Conservation (phyloP, 2,888 invertebrate genomes). For the Idaea aversata region DNA sequence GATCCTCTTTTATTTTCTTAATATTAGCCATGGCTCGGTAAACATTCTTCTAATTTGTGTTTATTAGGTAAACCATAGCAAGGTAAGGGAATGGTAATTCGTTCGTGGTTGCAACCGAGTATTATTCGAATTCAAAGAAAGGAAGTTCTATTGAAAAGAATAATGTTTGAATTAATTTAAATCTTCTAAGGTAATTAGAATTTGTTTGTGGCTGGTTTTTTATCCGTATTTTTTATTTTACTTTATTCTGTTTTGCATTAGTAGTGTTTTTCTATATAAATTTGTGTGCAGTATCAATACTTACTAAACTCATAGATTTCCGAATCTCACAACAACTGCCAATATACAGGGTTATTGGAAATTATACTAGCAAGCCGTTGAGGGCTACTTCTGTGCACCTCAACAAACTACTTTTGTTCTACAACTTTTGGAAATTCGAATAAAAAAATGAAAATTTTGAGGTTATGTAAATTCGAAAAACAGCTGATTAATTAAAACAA, state of each 20-base stretch:
- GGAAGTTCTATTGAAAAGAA: conserved; percentile 12
- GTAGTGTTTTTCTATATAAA: too few relatives aligned
- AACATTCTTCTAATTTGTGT: conserved; percentile 24
- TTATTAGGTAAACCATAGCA: conserved; percentile 13
- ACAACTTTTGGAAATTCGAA: too few relatives aligned
- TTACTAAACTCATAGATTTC: too few relatives aligned
- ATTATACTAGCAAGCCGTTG: too few relatives aligned
- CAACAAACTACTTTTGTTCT: too few relatives aligned
- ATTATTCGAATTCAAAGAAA: conserved; percentile 16
- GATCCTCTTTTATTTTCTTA: conserved; percentile 12
- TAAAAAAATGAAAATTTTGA: too few relatives aligned
- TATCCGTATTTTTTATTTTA: neutral
- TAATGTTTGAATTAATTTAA: conserved; percentile 15
- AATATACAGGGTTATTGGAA: too few relatives aligned
- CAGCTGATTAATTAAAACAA: too few relatives aligned
- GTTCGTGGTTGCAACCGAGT: conserved; percentile 9
- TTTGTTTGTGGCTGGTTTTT: neutral
- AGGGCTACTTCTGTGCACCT: too few relatives aligned
- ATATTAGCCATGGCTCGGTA: conserved; percentile 12
- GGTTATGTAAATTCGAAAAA: too few relatives aligned
- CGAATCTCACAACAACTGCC: too few relatives aligned
- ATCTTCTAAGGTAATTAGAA: conserved; percentile 9
- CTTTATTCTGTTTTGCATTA: neutral
- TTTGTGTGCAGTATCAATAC: too few relatives aligned
- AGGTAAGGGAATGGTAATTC: conserved; percentile 19